Conservation (phyloP, 2,113 vertebrate genomes). For the Camelus bactrianus region DNA sequence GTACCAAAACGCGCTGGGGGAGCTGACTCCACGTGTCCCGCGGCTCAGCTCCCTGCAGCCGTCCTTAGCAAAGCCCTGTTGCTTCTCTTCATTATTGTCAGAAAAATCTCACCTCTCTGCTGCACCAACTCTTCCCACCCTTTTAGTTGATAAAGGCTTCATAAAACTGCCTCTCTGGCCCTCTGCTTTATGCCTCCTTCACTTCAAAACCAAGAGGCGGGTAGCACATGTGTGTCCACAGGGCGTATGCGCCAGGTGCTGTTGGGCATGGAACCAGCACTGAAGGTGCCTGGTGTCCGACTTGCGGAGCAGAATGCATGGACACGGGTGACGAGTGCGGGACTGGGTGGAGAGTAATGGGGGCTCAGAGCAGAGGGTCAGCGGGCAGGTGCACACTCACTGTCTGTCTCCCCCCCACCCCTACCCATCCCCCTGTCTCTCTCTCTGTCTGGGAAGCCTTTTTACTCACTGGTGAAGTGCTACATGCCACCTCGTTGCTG, state of each 20-base stretch:
- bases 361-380: neutral
- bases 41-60: neutral
- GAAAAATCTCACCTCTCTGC: neutral
- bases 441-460: neutral
- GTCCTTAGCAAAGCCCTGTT: neutral
- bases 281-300: accelerated
- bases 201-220: neutral
- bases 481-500: neutral
- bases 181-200: neutral
- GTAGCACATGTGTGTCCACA: neutral
- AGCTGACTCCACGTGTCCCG: neutral
- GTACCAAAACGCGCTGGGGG: neutral
- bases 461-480: neutral
- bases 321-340: accelerated
- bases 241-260: too few relatives aligned
- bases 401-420: neutral
- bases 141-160: neutral
- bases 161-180: neutral
- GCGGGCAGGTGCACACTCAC: neutral
- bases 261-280: too few relatives aligned
- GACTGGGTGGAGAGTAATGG: accelerated
- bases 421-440: accelerated
- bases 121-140: slow-evolving; percentile 30
- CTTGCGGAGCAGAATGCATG: neutral
- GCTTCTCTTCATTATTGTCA: neutral